phyloP scores from a whole-genome alignment of 2,888 invertebrate genomes.

The Latrodectus hesperus region DNA sequence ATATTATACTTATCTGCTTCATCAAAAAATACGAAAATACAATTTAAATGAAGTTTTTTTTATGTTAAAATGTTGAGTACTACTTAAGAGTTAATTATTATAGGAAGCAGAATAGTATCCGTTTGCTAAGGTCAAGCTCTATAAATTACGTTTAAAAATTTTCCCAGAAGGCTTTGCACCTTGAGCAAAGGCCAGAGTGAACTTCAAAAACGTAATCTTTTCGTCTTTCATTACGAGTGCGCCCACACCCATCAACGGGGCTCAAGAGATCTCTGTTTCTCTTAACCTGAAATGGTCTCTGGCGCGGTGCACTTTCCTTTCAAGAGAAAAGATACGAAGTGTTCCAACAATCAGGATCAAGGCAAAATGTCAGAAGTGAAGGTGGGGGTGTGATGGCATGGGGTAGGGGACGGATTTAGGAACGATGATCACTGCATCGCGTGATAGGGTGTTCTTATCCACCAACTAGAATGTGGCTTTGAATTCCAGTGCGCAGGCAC shows the following conservation, averaged over 20 bases:
- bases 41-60: too few species aligned
- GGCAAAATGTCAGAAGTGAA: slow-evolving; percentile 48
- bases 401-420: neutral
- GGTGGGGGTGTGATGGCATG: neutral
- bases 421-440: slow-evolving; percentile 45
- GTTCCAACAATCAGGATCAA: slow-evolving; percentile 3
- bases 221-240: neutral
- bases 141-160: too few species aligned
- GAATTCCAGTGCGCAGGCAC: slow-evolving; percentile 36
- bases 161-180: too few species aligned
- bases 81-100: too few species aligned
- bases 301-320: too few species aligned
- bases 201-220: neutral
- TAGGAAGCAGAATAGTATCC: too few species aligned
- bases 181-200: too few species aligned
- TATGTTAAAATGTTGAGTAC: too few species aligned
- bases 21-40: too few species aligned
- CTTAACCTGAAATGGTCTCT: slow-evolving; percentile 18
- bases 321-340: too few species aligned
- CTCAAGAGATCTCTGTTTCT: neutral
- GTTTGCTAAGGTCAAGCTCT: too few species aligned
- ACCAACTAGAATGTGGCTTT: slow-evolving; percentile 20
- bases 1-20: too few species aligned
- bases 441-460: slow-evolving; percentile 41
- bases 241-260: slow-evolving; percentile 38